phyloP scores from a whole-genome alignment of 2,113 vertebrate genomes.

The Cephalophus harveyi region DNA sequence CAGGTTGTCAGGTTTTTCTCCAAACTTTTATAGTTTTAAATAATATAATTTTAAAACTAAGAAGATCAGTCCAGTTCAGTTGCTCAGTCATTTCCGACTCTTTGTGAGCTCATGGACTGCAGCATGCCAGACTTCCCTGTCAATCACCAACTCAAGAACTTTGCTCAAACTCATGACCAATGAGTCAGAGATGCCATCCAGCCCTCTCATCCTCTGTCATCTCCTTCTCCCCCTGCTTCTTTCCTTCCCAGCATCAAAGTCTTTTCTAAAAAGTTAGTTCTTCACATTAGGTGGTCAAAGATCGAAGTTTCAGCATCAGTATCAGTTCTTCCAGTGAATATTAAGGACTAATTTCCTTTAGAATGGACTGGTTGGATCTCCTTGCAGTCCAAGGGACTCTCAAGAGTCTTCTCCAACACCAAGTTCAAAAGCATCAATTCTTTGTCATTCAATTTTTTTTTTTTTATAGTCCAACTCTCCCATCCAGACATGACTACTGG shows the following conservation, averaged over 20 bases:
- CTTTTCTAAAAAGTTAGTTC: neutral
- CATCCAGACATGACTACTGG: neutral
- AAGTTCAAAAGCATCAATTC: neutral
- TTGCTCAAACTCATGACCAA: neutral
- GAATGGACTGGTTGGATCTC: neutral
- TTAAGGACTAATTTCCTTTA: neutral
- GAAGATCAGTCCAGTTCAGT: neutral
- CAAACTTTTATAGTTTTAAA: neutral
- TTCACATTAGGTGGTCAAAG: neutral
- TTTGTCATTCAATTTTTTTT: rapidly evolving
- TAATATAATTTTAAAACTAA: neutral
- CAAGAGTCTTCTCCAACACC: neutral
- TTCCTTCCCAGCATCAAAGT: neutral
- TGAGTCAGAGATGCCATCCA: neutral
- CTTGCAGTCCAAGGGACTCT: neutral
- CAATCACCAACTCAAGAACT: neutral
- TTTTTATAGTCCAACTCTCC: neutral
- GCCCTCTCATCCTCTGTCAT: neutral
- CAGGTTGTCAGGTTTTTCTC: neutral
- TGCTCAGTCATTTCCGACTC: neutral
- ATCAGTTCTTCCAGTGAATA: neutral
- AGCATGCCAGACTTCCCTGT: neutral
- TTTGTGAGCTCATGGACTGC: neutral
- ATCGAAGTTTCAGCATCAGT: neutral
- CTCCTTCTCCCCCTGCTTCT: neutral